Base-by-base conservation (phyloP, 2,113 vertebrate species). In the Mustelus asterias region DNA sequence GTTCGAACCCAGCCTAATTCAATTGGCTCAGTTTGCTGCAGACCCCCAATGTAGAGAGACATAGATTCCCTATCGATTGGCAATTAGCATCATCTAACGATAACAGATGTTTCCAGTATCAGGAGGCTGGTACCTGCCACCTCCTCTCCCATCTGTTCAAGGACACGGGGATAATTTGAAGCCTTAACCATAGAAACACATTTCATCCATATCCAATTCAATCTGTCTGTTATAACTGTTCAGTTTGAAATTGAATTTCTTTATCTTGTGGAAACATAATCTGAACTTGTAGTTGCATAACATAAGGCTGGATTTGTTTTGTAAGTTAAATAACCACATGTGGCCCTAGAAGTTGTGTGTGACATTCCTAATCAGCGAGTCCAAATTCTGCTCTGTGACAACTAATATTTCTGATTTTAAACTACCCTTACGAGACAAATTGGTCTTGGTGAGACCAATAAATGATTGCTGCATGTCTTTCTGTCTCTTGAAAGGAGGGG, bases 61-160 rank as follows among this genome's bases (percentile, higher is more conserved):
- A 95, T 44, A 54, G 94, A 70, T 95, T 95, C 94, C 94, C 94
- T 95, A 95, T 95, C 94, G 94, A 72, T 95, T 95, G 94, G 54
- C 94, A 95, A 95, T 95, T 95, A 95, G 94, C 94, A 95, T 95
- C 94, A 95, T 95, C 94, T 95, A 95, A 95, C 67, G 41, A 72
- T 72, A 72, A 72, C 94, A 95, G 94, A 95, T 95, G 69, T 95
- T 95, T 72, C 26, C 48, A 48, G 94, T 95, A 76, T 24, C 94
- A 95, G 94, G 94, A 95, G 41, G 44, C 94, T 54, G 69, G 69
- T 95, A 95, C 94, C 94, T 95, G 94, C 94, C 94, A 95, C 92
- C 69, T 95, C 94, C 94, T 95, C 69, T 95, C 94, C 94, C 94
- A 95, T 95, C 94, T 95, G 94, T 95, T 95, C 94, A 95, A 95